phyloP scores from a whole-genome alignment of 2,797 vertebrate species.

The Pampus argenteus region DNA sequence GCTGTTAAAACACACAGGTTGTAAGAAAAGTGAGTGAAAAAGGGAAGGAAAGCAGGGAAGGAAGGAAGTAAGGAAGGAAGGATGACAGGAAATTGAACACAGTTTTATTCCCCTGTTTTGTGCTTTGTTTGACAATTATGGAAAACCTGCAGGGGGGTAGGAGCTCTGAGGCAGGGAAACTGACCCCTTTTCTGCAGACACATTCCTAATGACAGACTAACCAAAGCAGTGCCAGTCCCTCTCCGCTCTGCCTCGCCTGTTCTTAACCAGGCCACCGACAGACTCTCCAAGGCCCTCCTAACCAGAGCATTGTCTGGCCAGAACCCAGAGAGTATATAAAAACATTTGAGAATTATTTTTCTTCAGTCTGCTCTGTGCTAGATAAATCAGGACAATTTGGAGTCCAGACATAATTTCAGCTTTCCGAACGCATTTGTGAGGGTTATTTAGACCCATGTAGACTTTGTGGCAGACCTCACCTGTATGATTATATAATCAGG shows the following conservation, averaged over 20 bases:
- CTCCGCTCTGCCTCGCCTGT: slow-evolving; percentile 39
- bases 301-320: slow-evolving; percentile 24
- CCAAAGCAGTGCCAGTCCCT: slow-evolving; percentile 57
- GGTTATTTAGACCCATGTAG: not conserved
- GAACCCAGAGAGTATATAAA: not conserved
- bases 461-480: not conserved
- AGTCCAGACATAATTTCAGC: slow-evolving; percentile 6
- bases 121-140: slow-evolving; percentile 57
- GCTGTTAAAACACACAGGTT: slow-evolving; percentile 36
- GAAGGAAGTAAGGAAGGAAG: slow-evolving; percentile 22
- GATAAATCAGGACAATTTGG: slow-evolving; percentile 12
- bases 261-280: slow-evolving; percentile 51
- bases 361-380: slow-evolving; percentile 1
- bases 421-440: not conserved
- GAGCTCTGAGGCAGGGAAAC: slow-evolving; percentile 46
- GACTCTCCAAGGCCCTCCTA: slow-evolving; percentile 20
- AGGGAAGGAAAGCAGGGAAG: not conserved
- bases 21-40: slow-evolving; percentile 11
- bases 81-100: slow-evolving; percentile 27
- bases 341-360: not conserved
- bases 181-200: slow-evolving; percentile 56
- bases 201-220: slow-evolving; percentile 59
- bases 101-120: slow-evolving; percentile 42
- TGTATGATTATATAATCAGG: not conserved
- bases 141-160: slow-evolving; percentile 53